Percentiles rank a stretch among this genome's conserved stretches.
Conservation (phyloP, 2,888 invertebrate species). For the Drosophila koepferae region DNA sequence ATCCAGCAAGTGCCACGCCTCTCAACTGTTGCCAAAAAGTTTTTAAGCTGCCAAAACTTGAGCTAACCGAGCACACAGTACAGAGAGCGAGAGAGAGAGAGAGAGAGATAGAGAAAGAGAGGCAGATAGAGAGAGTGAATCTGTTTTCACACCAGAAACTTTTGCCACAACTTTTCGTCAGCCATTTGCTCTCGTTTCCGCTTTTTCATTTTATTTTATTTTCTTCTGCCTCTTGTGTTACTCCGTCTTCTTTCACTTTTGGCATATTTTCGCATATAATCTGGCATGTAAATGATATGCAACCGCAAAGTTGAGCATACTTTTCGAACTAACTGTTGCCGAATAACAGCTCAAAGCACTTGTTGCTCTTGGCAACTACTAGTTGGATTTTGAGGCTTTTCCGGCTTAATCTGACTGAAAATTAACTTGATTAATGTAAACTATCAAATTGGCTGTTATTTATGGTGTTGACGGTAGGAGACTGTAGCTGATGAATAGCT, state of each 20-base stretch:
- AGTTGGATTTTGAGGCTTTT: slow-evolving; percentile 32
- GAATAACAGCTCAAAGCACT: slow-evolving; percentile 29
- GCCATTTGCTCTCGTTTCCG: slow-evolving; percentile 43
- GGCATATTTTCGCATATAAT: slow-evolving; percentile 63
- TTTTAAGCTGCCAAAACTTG: slow-evolving; percentile 73
- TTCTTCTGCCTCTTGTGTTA: slow-evolving; percentile 28
- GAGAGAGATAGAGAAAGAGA: too few relatives aligned
- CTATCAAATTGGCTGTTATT: not conserved
- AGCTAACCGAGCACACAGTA: slow-evolving; percentile 20
- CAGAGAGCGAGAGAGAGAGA: not conserved
- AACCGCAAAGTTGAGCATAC: slow-evolving; percentile 65
- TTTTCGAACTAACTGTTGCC: slow-evolving; percentile 32
- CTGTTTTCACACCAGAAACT: slow-evolving; percentile 69
- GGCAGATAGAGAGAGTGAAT: slow-evolving; percentile 6
- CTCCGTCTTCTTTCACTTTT: slow-evolving; percentile 44
- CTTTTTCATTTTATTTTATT: slow-evolving; percentile 3
- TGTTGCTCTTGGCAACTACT: slow-evolving; percentile 45
- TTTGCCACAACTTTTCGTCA: slow-evolving; percentile 53
- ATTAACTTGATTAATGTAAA: slow-evolving; percentile 7
- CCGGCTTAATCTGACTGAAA: slow-evolving; percentile 6
- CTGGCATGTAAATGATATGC: slow-evolving; percentile 73
- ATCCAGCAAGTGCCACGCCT: slow-evolving; percentile 23
- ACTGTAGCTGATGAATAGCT: too few relatives aligned
- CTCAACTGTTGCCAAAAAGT: slow-evolving; percentile 76
- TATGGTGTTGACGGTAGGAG: not conserved